These are phyloP conservation scores for Podocnemis expansa DNA, from an alignment of 2,113 vertebrate genomes.

Conservation along the genomic window DNA sequence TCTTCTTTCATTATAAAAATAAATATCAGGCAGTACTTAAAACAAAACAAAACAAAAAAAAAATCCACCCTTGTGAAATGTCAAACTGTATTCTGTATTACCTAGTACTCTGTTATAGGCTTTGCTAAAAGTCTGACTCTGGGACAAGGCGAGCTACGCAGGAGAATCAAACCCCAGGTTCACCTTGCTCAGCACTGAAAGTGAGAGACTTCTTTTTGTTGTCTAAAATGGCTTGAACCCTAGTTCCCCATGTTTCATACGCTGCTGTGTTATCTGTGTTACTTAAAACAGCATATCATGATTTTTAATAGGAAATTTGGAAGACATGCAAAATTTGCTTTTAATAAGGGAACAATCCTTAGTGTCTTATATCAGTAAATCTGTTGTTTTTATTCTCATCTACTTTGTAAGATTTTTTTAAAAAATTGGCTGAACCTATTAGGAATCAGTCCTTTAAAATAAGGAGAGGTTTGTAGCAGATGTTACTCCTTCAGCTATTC, in stretches of 20 bases:
- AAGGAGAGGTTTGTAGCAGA: neutral
- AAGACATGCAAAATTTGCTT: neutral
- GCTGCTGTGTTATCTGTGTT: neutral
- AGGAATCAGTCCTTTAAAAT: neutral
- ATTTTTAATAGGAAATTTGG: conserved; percentile 80
- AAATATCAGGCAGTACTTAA: neutral
- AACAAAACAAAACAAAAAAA: neutral
- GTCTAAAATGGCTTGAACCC: neutral
- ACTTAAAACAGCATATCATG: conserved; percentile 67
- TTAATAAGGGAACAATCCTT: neutral
- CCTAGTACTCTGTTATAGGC: neutral
- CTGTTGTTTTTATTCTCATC: conserved; percentile 66
- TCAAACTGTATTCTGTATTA: neutral
- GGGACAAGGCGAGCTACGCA: no score
- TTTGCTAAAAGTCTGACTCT: neutral
- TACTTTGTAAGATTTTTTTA: neutral
- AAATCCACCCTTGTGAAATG: neutral
- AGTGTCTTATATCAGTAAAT: conserved; percentile 60
- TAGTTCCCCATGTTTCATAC: neutral
- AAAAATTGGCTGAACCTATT: neutral
- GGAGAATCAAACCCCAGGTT: neutral
- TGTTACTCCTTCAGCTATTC: neutral
- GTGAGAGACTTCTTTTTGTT: neutral
- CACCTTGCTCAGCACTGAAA: neutral
- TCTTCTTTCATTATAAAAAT: neutral